Percentiles rank a stretch among this genome's conserved stretches.
These are phyloP conservation scores for Prosapia bicincta DNA, from an alignment of 2,888 invertebrate genomes.

Conservation along the genomic window DNA sequence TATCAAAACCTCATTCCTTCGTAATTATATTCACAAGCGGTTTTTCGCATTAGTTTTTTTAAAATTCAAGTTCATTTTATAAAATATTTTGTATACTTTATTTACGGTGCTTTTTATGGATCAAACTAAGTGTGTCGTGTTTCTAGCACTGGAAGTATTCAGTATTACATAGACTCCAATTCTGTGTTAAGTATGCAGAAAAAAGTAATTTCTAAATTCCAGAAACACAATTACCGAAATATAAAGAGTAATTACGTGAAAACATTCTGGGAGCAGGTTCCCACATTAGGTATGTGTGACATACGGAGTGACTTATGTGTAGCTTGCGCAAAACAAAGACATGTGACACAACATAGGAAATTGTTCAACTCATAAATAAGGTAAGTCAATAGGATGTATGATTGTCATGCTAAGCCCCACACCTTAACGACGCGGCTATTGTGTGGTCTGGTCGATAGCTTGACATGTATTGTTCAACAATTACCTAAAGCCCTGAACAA, in stretches of 20 bases:
- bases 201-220: too few relatives aligned
- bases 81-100: too few relatives aligned
- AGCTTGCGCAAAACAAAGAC: neutral
- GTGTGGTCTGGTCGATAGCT: neutral
- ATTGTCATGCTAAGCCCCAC: neutral
- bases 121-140: too few relatives aligned
- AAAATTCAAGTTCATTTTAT: too few relatives aligned
- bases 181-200: too few relatives aligned
- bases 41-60: too few relatives aligned
- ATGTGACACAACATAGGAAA: neutral
- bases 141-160: too few relatives aligned
- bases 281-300: neutral
- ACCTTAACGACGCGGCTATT: neutral
- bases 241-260: neutral
- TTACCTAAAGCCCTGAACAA: neutral
- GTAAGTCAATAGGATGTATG: neutral
- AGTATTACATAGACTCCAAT: too few relatives aligned
- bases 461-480: neutral
- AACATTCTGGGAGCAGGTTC: neutral
- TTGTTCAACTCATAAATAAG: neutral
- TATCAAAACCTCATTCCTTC: too few relatives aligned
- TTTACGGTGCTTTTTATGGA: too few relatives aligned
- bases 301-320: neutral
- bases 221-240: neutral
- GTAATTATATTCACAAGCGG: too few relatives aligned